Evolutionary conservation across 2,888 invertebrate species (phyloP).

Genomic region (Diadromus collaris): DNA sequence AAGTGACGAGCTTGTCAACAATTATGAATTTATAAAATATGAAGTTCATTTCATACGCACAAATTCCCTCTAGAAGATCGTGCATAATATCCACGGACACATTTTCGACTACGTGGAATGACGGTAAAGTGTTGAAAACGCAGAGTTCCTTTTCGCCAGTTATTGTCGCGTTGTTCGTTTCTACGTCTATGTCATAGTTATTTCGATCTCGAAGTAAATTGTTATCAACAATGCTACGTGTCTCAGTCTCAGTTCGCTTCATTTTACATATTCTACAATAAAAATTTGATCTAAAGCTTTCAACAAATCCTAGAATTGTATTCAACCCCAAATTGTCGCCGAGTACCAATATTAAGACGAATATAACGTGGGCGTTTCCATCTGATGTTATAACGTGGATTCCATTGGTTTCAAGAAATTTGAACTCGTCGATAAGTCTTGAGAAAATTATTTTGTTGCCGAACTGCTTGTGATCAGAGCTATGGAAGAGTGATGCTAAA

Average conservation of each 20-base stretch:
- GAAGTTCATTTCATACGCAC: constrained; percentile 28
- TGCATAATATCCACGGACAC: constrained; percentile 32
- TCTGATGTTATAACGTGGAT: constrained; percentile 13
- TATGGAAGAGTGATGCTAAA: constrained; percentile 23
- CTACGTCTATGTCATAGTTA: constrained; percentile 4
- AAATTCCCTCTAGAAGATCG: constrained; percentile 29
- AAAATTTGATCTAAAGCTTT: constrained; percentile 21
- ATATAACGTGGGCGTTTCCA: constrained; percentile 10
- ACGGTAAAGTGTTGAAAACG: constrained; percentile 9
- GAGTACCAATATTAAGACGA: constrained; percentile 16
- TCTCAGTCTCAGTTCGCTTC: neutral
- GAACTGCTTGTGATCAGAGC: constrained; percentile 24
- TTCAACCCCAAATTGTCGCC: constrained; percentile 40
- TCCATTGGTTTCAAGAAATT: constrained; percentile 28
- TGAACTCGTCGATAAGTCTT: constrained; percentile 17
- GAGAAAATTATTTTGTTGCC: constrained; percentile 35
- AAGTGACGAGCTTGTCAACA: constrained; percentile 11
- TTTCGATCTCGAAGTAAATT: constrained; percentile 8
- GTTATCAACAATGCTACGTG: neutral
- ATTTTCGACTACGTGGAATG: constrained; percentile 28
- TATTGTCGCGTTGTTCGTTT: neutral
- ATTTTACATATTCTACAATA: constrained; percentile 1
- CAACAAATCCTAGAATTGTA: constrained; percentile 29
- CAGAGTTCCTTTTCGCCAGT: constrained; percentile 21
- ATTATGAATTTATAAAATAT: constrained; percentile 26